Evolutionary conservation across 2,888 invertebrate genomes (phyloP).

Genomic region (Trichopoda pennipes): DNA sequence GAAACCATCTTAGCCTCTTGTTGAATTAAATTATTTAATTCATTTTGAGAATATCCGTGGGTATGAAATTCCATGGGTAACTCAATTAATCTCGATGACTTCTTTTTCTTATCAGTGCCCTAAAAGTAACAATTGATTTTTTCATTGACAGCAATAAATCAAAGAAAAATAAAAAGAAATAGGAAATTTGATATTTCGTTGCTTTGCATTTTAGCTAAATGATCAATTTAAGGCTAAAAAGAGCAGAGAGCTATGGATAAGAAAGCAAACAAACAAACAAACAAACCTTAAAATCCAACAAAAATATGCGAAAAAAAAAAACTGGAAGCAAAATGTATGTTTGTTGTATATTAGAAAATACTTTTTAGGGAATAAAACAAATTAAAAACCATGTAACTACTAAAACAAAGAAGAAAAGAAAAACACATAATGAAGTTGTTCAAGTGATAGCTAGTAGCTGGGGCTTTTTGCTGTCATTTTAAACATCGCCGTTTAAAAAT

Average conservation of each 20-base stretch:
- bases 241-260: constrained; percentile 30
- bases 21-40: constrained; percentile 88
- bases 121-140: constrained; percentile 64
- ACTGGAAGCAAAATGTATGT: constrained; percentile 24
- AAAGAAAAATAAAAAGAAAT: constrained; percentile 60
- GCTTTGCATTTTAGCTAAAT: constrained; percentile 28
- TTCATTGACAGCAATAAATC: constrained; percentile 13
- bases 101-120: constrained; percentile 88
- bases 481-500: no score
- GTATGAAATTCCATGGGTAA: constrained; percentile 90
- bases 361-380: no score
- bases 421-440: constrained; percentile 28
- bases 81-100: constrained; percentile 90
- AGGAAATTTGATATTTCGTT: constrained; percentile 60
- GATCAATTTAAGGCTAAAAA: constrained; percentile 54
- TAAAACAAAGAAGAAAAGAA: not conserved
- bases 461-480: no score
- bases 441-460: no score
- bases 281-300: constrained; percentile 40
- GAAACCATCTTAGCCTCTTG: constrained; percentile 92
- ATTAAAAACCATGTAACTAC: no score
- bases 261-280: not conserved
- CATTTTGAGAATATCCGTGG: constrained; percentile 86
- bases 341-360: constrained; percentile 6
- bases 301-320: constrained; percentile 26